Evolutionary conservation across 2,797 vertebrate species (phyloP).

Genomic region (Natrix natrix): DNA sequence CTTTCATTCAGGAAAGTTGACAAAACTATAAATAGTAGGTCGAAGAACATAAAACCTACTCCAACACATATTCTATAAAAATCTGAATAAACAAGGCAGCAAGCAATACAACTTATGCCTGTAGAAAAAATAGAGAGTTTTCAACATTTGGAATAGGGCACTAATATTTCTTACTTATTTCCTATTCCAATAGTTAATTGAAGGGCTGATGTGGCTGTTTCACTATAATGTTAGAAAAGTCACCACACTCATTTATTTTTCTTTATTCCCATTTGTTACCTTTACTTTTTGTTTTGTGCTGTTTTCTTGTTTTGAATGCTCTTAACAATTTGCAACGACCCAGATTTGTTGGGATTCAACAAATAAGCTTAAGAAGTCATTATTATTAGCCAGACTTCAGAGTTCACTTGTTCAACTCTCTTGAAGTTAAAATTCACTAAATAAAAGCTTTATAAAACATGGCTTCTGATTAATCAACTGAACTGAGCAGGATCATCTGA

Average conservation of each 20-base stretch:
- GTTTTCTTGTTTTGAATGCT: neutral
- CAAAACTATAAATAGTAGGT: neutral
- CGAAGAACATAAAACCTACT: neutral
- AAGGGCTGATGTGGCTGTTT: neutral
- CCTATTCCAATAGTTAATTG: neutral
- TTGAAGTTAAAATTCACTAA: slow-evolving; percentile 16
- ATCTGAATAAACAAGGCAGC: neutral
- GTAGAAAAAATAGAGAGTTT: neutral
- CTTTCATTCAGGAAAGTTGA: neutral
- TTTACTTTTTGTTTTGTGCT: neutral
- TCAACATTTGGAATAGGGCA: neutral
- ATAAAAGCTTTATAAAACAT: slow-evolving; percentile 21
- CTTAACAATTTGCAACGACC: neutral
- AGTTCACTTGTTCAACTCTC: neutral
- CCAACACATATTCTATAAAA: neutral
- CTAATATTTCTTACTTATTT: neutral
- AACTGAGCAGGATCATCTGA: neutral
- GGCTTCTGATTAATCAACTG: neutral
- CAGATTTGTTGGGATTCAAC: neutral
- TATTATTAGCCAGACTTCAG: neutral
- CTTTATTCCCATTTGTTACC: neutral
- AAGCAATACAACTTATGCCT: neutral
- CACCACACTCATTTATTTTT: neutral
- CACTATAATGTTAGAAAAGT: neutral
- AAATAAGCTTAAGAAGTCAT: neutral